Conservation (phyloP, 2,888 invertebrate species). For the Hypena proboscidalis region DNA sequence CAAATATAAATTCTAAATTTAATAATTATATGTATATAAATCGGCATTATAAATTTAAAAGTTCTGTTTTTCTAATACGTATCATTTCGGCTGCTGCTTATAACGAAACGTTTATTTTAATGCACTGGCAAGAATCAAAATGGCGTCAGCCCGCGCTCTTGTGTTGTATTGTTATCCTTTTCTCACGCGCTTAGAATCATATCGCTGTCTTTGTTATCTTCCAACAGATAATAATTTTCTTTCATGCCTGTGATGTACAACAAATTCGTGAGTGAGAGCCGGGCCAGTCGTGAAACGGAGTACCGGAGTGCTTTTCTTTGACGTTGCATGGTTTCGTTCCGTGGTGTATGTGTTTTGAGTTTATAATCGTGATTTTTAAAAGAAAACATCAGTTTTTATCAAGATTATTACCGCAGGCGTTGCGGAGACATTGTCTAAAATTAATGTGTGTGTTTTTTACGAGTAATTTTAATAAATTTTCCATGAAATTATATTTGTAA, state of each 20-base stretch:
- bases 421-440: constrained; percentile 21
- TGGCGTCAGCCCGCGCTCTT: constrained; percentile 39
- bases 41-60: no score
- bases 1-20: no score
- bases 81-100: constrained; percentile 7
- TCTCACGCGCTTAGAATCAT: constrained; percentile 21
- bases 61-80: not conserved
- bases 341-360: constrained; percentile 56
- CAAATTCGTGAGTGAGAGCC: constrained; percentile 63
- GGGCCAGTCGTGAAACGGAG: constrained; percentile 63
- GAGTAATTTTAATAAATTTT: constrained; percentile 21
- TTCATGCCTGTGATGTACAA: constrained; percentile 43
- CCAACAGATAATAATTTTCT: constrained; percentile 46
- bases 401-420: constrained; percentile 5
- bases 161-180: constrained; percentile 23
- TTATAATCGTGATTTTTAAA: constrained; percentile 52
- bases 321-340: constrained; percentile 66
- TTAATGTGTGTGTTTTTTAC: constrained; percentile 23
- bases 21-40: no score
- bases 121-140: constrained; percentile 42
- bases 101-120: constrained; percentile 32
- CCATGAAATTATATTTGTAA: constrained; percentile 29
- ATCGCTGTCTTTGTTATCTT: constrained; percentile 40
- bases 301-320: constrained; percentile 65
- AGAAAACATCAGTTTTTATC: constrained; percentile 32